Evolutionary conservation across 2,797 vertebrate genomes (phyloP).

Genomic region (Chloroceryle amazona): DNA sequence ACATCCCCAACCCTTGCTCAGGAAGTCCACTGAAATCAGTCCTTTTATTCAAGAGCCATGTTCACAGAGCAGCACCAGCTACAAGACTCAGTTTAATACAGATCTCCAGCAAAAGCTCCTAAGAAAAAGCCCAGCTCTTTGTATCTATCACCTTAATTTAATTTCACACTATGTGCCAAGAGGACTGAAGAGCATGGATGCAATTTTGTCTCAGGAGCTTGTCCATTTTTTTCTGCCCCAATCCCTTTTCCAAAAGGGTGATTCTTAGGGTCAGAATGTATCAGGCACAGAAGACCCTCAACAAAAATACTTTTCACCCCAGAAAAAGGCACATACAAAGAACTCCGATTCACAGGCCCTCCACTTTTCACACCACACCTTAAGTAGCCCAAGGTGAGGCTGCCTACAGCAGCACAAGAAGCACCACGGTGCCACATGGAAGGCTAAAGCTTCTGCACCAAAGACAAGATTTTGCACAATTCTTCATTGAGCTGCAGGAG

Average conservation of each 20-base stretch:
- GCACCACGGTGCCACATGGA: fast-evolving
- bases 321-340: background rate
- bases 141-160: background rate
- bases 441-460: background rate
- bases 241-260: background rate
- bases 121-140: background rate
- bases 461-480: background rate
- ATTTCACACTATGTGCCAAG: background rate
- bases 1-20: background rate
- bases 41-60: background rate
- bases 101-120: background rate
- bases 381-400: background rate
- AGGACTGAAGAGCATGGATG: fast-evolving
- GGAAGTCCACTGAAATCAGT: background rate
- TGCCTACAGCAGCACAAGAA: background rate
- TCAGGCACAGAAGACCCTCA: background rate
- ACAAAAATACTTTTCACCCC: background rate
- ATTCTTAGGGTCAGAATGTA: background rate
- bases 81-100: background rate
- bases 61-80: background rate
- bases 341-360: background rate
- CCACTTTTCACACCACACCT: background rate
- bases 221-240: fast-evolving
- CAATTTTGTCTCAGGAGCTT: background rate
- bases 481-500: background rate